A percentile compares a stretch with the other conserved stretches of the same genome.
Conservation (phyloP, 2,113 vertebrate genomes). For the Lepidothrix coronata region DNA sequence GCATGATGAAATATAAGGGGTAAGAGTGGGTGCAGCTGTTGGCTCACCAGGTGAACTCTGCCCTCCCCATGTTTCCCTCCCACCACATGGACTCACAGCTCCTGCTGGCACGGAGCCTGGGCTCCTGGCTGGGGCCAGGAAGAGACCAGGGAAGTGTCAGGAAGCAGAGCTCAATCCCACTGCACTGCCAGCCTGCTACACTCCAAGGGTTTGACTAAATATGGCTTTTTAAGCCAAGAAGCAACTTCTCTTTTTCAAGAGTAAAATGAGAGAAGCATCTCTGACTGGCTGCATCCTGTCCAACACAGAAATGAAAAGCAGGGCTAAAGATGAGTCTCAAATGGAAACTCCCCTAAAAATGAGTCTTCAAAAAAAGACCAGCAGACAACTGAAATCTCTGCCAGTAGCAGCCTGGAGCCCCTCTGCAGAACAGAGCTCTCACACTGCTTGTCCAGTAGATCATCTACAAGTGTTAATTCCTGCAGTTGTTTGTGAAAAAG, state of each 20-base stretch:
- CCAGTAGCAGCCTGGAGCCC: not conserved
- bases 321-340: not conserved
- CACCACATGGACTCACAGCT: not conserved
- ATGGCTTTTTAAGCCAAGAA: not conserved
- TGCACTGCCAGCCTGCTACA: not conserved
- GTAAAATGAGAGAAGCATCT: not conserved
- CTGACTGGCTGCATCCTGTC: not conserved
- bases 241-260: not conserved
- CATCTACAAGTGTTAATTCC: not conserved
- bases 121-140: not conserved
- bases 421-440: not conserved
- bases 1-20: not conserved
- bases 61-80: not conserved
- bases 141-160: rapidly evolving
- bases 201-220: not conserved
- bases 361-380: not conserved
- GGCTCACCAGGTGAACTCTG: not conserved
- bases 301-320: not conserved
- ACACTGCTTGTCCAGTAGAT: not conserved
- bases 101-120: not conserved
- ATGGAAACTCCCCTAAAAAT: not conserved
- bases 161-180: not conserved
- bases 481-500: not conserved
- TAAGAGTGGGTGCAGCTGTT: not conserved
- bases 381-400: not conserved